A percentile compares a stretch with the other conserved stretches of the same genome.
Evolutionary conservation across 2,113 vertebrate species (phyloP).

Genomic region (Hemiscyllium ocellatum): DNA sequence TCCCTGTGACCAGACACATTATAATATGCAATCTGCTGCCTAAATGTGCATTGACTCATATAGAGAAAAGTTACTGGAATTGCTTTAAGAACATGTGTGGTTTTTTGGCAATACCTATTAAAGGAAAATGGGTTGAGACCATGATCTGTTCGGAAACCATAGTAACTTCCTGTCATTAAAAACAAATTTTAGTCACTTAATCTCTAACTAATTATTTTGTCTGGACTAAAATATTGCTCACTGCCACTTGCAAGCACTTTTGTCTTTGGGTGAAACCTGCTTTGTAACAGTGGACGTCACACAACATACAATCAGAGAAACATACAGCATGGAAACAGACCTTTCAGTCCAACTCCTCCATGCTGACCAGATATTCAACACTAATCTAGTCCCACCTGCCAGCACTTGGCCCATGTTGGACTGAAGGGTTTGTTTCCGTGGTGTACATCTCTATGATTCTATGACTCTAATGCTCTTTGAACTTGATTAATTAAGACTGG

Average conservation of each 20-base stretch:
- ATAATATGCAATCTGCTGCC: not conserved
- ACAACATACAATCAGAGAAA: too few relatives aligned
- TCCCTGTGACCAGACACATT: not conserved
- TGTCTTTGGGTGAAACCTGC: not conserved
- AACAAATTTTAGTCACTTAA: slow-evolving; percentile 4
- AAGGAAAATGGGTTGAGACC: not conserved
- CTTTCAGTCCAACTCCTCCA: too few relatives aligned
- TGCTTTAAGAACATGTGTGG: not conserved
- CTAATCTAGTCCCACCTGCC: too few relatives aligned
- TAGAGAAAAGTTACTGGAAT: not conserved
- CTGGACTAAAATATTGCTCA: not conserved
- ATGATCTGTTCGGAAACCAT: not conserved
- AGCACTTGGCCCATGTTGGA: too few relatives aligned
- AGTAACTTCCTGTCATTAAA: slow-evolving; percentile 18
- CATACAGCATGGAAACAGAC: too few relatives aligned
- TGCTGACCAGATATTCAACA: too few relatives aligned
- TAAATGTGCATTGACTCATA: not conserved
- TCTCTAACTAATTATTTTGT: slow-evolving; percentile 5
- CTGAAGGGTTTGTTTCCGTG: too few relatives aligned
- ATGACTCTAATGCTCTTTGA: too few relatives aligned
- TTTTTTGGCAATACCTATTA: not conserved
- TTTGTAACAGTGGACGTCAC: not conserved
- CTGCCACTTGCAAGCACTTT: not conserved
- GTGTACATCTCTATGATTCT: too few relatives aligned
- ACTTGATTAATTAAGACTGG: too few relatives aligned